Evolutionary conservation across 2,888 invertebrate species (phyloP).

Genomic region (Aspidiotus destructor): DNA sequence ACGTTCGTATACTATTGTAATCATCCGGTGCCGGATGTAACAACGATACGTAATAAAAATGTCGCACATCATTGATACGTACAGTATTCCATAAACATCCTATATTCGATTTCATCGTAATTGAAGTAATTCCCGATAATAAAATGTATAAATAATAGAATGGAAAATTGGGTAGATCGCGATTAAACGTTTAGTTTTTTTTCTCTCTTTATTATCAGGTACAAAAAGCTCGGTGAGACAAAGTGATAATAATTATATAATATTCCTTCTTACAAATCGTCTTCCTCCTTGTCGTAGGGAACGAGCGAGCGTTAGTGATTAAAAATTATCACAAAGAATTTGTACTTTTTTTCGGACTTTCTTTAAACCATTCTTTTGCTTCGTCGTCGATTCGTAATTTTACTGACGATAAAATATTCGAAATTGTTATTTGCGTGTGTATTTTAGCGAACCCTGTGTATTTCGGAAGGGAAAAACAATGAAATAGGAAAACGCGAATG

Average conservation of each 20-base stretch:
- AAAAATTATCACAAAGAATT: not conserved
- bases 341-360: not conserved
- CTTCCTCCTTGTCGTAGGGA: not conserved
- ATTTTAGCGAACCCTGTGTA: constrained; percentile 1
- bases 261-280: not conserved
- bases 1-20: too few relatives aligned
- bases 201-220: not conserved
- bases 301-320: not conserved
- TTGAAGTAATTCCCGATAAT: too few relatives aligned
- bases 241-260: not conserved
- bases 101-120: too few relatives aligned
- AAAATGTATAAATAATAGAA: not conserved
- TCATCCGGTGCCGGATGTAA: too few relatives aligned
- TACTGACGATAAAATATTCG: not conserved
- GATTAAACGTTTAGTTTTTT: not conserved
- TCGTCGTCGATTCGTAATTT: too few relatives aligned
- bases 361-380: too few relatives aligned
- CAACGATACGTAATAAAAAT: too few relatives aligned
- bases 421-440: not conserved
- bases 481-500: not conserved
- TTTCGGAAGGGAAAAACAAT: not conserved
- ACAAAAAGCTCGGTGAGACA: not conserved
- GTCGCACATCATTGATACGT: too few relatives aligned
- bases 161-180: not conserved
- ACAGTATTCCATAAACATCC: too few relatives aligned